Percentiles rank a stretch among this genome's conserved stretches.
Conservation (phyloP, 2,888 invertebrate species). For the Drosophila mercatorum region DNA sequence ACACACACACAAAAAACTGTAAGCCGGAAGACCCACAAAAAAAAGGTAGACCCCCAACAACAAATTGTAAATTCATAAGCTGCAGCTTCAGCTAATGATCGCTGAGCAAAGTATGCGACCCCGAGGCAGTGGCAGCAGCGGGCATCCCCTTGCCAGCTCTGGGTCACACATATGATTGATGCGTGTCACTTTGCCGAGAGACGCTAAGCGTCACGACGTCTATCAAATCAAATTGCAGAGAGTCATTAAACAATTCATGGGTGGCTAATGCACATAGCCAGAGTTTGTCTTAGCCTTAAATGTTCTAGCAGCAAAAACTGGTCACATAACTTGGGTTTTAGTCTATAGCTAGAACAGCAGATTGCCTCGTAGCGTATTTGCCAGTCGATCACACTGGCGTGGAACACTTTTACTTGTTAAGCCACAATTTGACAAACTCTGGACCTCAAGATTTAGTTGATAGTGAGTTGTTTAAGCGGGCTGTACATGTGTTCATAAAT, state of each 20-base stretch:
- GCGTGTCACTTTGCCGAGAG: slow-evolving; percentile 36
- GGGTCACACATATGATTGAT: slow-evolving; percentile 41
- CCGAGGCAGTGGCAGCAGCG: slow-evolving; percentile 4
- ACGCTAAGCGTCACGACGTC: slow-evolving; percentile 18
- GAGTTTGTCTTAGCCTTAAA: neutral
- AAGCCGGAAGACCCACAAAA: slow-evolving; percentile 26
- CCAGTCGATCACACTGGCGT: neutral
- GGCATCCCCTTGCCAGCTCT: slow-evolving; percentile 12
- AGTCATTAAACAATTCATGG: slow-evolving; percentile 2
- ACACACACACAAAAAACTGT: neutral
- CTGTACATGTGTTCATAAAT: slow-evolving; percentile 24
- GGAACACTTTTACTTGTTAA: slow-evolving; percentile 1
- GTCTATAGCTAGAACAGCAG: neutral
- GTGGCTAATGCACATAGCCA: neutral
- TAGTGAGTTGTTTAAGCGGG: neutral
- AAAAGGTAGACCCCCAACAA: neutral
- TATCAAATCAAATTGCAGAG: slow-evolving; percentile 2
- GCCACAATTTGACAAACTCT: neutral
- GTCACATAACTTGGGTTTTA: neutral
- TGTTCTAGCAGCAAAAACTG: neutral
- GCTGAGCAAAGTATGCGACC: slow-evolving; percentile 16
- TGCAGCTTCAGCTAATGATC: slow-evolving; percentile 35
- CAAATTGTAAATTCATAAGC: slow-evolving; percentile 14
- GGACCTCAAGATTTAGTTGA: slow-evolving; percentile 29
- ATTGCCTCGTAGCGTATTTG: neutral